A percentile compares a stretch with the other conserved stretches of the same genome.
Conservation (phyloP, 2,797 vertebrate species). For the Rhadinocentrus ornatus region DNA sequence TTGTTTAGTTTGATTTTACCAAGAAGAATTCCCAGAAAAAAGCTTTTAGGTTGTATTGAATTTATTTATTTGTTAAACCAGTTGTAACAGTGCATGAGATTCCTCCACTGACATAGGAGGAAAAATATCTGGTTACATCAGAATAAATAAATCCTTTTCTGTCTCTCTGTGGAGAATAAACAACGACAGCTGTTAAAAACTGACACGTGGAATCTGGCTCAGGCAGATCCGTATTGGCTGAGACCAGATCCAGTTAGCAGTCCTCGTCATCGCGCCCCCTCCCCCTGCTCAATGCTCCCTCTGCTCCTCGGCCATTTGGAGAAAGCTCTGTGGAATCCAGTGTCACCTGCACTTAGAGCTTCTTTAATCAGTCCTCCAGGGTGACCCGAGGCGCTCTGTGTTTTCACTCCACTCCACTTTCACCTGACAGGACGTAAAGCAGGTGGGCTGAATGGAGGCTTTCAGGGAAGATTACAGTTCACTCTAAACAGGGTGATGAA, state of each 20-base stretch:
- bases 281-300: slow-evolving; percentile 65
- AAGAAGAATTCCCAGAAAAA: no score
- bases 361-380: slow-evolving; percentile 53
- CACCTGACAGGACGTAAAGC: slow-evolving; percentile 62
- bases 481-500: slow-evolving; percentile 21
- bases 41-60: no score
- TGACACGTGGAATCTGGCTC: not conserved
- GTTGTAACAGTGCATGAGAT: no score
- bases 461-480: slow-evolving; percentile 55
- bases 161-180: not conserved
- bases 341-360: slow-evolving; percentile 62
- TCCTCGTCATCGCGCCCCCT: slow-evolving; percentile 27
- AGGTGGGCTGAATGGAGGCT: slow-evolving; percentile 57
- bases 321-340: slow-evolving; percentile 67
- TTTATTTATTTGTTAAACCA: no score
- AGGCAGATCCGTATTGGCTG: slow-evolving; percentile 3
- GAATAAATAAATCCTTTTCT: not conserved
- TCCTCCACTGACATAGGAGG: not conserved
- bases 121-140: not conserved
- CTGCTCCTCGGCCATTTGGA: slow-evolving; percentile 68
- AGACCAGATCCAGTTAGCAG: slow-evolving; percentile 8
- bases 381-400: slow-evolving; percentile 53
- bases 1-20: no score
- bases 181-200: not conserved
- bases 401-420: slow-evolving; percentile 66